phyloP scores from a whole-genome alignment of 2,113 vertebrate genomes.

The Chrysochloris asiatica region DNA sequence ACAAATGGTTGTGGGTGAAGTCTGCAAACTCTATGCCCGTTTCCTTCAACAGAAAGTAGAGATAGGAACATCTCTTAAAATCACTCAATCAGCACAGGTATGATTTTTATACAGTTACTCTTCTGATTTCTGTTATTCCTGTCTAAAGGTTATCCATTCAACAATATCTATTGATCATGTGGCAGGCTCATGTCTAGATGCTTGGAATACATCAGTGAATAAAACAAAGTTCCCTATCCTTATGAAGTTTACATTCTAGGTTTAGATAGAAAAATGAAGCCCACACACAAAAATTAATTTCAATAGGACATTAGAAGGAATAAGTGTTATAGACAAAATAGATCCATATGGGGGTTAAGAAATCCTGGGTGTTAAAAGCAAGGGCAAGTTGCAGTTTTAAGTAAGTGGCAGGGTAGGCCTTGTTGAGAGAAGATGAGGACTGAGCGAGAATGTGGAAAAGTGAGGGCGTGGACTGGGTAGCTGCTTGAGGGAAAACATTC shows the following conservation, averaged over 20 bases:
- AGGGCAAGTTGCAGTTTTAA: background rate
- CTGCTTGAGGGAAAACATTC: background rate
- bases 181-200: background rate
- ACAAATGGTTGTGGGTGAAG: background rate
- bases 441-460: background rate
- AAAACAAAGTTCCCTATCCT: background rate
- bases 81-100: constrained; percentile 23
- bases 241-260: background rate
- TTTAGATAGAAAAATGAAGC: constrained; percentile 15
- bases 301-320: background rate
- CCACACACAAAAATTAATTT: background rate
- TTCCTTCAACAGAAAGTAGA: constrained; percentile 34
- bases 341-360: background rate
- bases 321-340: background rate
- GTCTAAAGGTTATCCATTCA: constrained; percentile 38
- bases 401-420: background rate
- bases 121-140: constrained; percentile 30
- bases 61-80: constrained; percentile 13
- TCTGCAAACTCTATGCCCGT: constrained; percentile 12
- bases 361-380: background rate
- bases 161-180: constrained; percentile 23
- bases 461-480: background rate
- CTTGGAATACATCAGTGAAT: background rate
- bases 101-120: background rate
- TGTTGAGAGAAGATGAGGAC: background rate